Evolutionary conservation across 2,888 invertebrate species (phyloP), one percentile per base, ranked within the genome.

Genomic region (Drosophila nr. perissopoda): DNA sequence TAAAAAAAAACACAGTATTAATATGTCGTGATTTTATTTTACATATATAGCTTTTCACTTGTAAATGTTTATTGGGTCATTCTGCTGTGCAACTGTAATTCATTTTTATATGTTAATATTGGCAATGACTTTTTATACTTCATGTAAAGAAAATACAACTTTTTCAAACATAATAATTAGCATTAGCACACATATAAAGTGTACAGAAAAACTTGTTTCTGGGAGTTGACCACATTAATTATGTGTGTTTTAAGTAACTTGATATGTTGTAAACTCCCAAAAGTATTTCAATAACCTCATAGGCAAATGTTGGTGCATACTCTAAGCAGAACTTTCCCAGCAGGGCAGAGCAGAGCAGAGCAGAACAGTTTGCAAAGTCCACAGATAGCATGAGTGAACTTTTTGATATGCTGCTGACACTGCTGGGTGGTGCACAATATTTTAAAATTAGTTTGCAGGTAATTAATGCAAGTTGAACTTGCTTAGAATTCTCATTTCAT

Each of bases 361-460:
- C 25, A 4, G 21, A 16, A 18, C n/a, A 42, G 49, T 33, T 58
- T 27, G 36, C 6, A 61, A 38, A 69, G 53, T 49, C 52, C 52
- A 59, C 6, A 36, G 18, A 56, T 57, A 33, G n/a, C 18, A 54
- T n/a, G 25, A 46, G 61, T 21, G n/a, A 67, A 52, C 51, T 67
- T 51, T 52, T 11, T 59, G 54, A 38, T 25, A 38, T 57, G 53
- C 48, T 46, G 21, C 42, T 40, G 74, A 57, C 65, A 53, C 62
- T 46, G 46, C 40, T 64, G 56, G 51, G 75, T 58, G 60, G 79
- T 79, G 38, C 58, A 70, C 66, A 70, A 73, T 82, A 79, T 76
- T 84, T 76, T 73, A 61, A 85, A 75, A 85, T 88, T 74, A 84
- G 74, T 74, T 81, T 74, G 52, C 51, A 54, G 65, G 42, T 83